Evolutionary conservation across 2,113 vertebrate genomes (phyloP).

Genomic region (Pycnonotus jocosus): DNA sequence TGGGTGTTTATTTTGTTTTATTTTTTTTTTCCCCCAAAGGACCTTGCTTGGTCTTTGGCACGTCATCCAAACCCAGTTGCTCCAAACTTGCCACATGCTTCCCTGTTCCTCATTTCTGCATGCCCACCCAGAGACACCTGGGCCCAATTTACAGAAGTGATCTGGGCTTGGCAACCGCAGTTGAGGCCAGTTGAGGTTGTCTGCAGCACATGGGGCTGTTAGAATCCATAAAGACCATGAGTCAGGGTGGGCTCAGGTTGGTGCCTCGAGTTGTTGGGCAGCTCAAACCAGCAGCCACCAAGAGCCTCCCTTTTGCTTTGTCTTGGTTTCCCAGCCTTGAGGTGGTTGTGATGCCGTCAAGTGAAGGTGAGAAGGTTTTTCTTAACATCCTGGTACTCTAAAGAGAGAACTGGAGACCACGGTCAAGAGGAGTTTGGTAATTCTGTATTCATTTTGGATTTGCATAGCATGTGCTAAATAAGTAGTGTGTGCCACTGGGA

Average conservation of each 20-base stretch:
- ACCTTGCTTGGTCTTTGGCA: background rate
- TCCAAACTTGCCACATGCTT: background rate
- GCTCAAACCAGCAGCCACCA: background rate
- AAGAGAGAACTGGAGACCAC: rapidly evolving
- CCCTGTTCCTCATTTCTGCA: background rate
- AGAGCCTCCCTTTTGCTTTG: background rate
- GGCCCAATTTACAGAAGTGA: constrained; percentile 15
- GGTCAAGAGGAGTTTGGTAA: background rate
- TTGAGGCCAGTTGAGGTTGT: background rate
- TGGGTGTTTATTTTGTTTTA: background rate
- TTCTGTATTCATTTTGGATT: background rate
- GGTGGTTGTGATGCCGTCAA: background rate
- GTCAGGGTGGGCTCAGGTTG: background rate
- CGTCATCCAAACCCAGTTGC: background rate
- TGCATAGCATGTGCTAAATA: background rate
- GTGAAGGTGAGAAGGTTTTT: background rate
- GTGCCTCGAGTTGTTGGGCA: rapidly evolving
- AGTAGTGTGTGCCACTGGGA: background rate
- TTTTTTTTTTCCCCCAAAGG: background rate
- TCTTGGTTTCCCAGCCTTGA: background rate
- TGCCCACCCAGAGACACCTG: constrained; percentile 19
- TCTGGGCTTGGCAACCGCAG: background rate
- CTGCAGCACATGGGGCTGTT: background rate
- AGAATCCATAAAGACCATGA: background rate
- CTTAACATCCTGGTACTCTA: background rate